Evolutionary conservation across 2,888 invertebrate species (phyloP), one percentile per base, ranked within the genome.

Genomic region (Meteorus colon): DNA sequence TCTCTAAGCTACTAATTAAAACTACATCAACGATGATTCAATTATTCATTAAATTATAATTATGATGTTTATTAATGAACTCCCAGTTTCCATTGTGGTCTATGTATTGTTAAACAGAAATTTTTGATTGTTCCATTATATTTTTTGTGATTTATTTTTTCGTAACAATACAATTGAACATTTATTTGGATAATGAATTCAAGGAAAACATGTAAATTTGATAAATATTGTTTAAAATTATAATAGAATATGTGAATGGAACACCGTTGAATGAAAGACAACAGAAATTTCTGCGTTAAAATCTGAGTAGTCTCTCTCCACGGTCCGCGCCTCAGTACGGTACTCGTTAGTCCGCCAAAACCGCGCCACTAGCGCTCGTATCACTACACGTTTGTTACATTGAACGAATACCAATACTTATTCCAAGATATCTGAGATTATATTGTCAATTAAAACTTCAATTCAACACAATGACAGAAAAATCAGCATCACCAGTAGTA

Each of bases 301-400:
- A 55, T 55, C 55, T 55, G 55, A 55, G 55, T 55, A 85, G 89
- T 92, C 92, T 87, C 76, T 80, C 80, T 79, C 63, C 80, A 65
- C 55, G 76, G 80, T 80, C 76, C 79, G 80, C 68, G 75, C 79
- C 75, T 27, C 41, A 16, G 1, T n/a, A 27, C 55, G 24, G 37
- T 14, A 41, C n/a, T 19, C 5, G 1, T 2, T 0, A 19, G 4
- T 4, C 19, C 4, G 14, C 63, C 29, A 37, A 16, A 31, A 19
- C 19, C 8, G 6, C 34, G n/a, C 37, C 1, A 16, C 37, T 10
- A 5, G 6, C 10, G 4, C 10, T n/a, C 48, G 48, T n/a, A 48
- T n/a, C 4, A 48, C n/a, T 48, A 8, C 12, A 41, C 41, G 41
- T 41, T 12, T 41, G 41, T 41, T 41, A 12, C 12, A 12, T 41